Base-by-base conservation (phyloP, 1,140 invertebrate genomes). In the Meloidogyne hapla region DNA sequence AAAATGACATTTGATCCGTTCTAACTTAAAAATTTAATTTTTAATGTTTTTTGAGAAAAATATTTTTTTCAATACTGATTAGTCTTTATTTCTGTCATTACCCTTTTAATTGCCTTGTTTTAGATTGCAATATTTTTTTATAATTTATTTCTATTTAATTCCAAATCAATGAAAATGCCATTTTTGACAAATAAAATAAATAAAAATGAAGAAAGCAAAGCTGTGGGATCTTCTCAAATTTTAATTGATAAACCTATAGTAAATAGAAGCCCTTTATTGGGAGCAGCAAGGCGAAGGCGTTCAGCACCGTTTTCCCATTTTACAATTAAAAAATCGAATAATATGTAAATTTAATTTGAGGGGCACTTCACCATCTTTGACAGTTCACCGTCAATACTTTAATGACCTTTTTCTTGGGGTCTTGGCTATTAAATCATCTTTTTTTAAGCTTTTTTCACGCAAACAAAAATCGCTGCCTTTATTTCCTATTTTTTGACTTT, bases 171-270 rank as follows among this genome's bases (percentile, higher is more conserved):
- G 4, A 66, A 66, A 28, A 33, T 69, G 67, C 66, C 6, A 2
- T 21, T 42, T 68, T 69, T 33, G 67, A 26, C 23, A 69, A 69
- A 69, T 40, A 68, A 33, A 68, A 45, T 25, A 9, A 69, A 21
- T 23, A 70, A 42, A 25, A 69, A 13, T 69, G 25, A n/a, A 70
- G 25, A 70, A 70, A 70, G 2, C 13, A 70, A 70, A n/a, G 6
- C 18, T 56, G 33, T 45, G 13, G 40, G n/a, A 42, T 56, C 8
- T n/a, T n/a, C 45, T 18, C 13, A 48, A 48, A 48, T 48, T 18
- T 18, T 56, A n/a, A 56, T 56, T 56, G 48, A 56, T 18, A 56
- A 56, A 56, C 48, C 48, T 56, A n/a, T 56, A 56, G n/a, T 56
- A n/a, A 56, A 56, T 56, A 56, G n/a, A 56, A 56, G 48, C 12